These are phyloP conservation scores for Drosophila parvula DNA, from an alignment of 1,140 invertebrate genomes.

Conservation along the genomic window DNA sequence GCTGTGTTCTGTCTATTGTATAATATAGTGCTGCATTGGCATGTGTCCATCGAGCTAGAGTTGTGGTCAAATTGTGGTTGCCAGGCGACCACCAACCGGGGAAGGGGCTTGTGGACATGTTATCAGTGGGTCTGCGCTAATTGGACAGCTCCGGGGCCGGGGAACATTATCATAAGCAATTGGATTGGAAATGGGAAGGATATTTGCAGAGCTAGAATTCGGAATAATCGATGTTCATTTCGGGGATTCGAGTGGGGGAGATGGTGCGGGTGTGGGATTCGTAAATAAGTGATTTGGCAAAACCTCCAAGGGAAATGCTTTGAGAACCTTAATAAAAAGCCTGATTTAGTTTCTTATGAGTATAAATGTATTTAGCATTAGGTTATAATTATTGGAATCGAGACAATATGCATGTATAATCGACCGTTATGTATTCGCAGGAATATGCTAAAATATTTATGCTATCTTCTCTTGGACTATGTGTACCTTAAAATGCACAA, in stretches of 20 bases:
- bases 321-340: neutral
- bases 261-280: neutral
- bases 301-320: neutral
- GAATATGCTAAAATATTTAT: constrained; percentile 79
- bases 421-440: constrained; percentile 61
- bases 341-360: constrained; percentile 63
- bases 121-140: constrained; percentile 37
- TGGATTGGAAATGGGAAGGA: neutral
- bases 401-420: constrained; percentile 66
- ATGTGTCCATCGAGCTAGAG: constrained; percentile 25
- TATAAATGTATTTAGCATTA: constrained; percentile 68
- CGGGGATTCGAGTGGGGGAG: neutral
- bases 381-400: constrained; percentile 66
- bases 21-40: constrained; percentile 30
- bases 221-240: constrained; percentile 29
- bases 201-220: constrained; percentile 16
- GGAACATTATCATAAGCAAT: constrained; percentile 31
- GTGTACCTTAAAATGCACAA: constrained; percentile 76
- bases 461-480: constrained; percentile 73
- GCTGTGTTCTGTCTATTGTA: constrained; percentile 36
- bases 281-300: constrained; percentile 2
- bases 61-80: constrained; percentile 70
- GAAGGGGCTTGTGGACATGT: constrained; percentile 9
- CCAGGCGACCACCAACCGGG: constrained; percentile 44
- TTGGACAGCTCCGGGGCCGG: constrained; percentile 24